Conservation (phyloP, 2,113 vertebrate species). For the Corvus cornix region DNA sequence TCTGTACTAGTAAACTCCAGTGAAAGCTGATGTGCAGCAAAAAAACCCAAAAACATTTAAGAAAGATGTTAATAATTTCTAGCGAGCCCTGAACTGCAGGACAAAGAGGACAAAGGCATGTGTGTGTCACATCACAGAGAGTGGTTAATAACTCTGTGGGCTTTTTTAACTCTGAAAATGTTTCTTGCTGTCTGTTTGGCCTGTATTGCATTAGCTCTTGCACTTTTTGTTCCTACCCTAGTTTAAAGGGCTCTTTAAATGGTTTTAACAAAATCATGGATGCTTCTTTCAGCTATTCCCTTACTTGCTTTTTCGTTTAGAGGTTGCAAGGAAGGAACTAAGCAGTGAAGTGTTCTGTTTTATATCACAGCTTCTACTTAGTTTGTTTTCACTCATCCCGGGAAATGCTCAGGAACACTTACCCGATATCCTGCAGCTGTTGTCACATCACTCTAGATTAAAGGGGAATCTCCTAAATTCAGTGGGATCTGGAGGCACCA, state of each 20-base stretch:
- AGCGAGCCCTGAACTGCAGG: background rate
- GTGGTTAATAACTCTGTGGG: background rate
- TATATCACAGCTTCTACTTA: conserved; percentile 86
- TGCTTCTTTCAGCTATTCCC: conserved; percentile 19
- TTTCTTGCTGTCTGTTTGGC: conserved; percentile 15
- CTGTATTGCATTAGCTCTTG: background rate
- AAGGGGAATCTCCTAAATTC: conserved; percentile 78
- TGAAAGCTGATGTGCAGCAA: background rate
- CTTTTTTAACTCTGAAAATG: background rate
- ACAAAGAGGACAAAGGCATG: background rate
- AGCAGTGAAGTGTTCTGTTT: conserved; percentile 79
- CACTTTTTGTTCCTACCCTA: background rate
- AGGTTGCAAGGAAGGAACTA: conserved; percentile 61
- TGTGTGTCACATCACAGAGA: background rate
- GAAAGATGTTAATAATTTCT: background rate
- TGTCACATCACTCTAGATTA: conserved; percentile 82
- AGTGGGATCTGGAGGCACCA: conserved; percentile 66
- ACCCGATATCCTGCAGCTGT: conserved; percentile 79
- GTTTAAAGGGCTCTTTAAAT: background rate
- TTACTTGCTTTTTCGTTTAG: conserved; percentile 36
- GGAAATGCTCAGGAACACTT: conserved; percentile 85
- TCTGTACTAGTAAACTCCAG: background rate
- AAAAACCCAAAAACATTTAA: background rate
- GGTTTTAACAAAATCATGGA: conserved; percentile 5
- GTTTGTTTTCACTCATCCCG: conserved; percentile 84